Base-by-base conservation (phyloP, 2,888 invertebrate species). In the Thereva unica region DNA sequence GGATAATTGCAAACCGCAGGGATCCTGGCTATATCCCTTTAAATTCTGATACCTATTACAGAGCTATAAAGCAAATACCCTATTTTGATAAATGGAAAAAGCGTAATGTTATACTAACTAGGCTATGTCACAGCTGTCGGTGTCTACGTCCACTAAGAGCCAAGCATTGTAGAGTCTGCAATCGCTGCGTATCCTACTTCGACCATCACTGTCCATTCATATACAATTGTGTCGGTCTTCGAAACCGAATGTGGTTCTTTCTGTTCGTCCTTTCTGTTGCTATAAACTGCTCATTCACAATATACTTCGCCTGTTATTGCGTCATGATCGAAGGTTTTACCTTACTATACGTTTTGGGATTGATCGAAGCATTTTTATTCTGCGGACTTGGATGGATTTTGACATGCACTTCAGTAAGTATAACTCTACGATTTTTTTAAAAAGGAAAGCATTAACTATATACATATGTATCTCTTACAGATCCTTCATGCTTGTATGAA, bases 121-220 rank as follows among this genome's bases (percentile, higher is more conserved):
- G 93, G 63, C 82, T 96, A 3, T 96, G 96, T 75, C 95, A 96
- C 77, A 95, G 95, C 53, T 96, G 95, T 76, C 87, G 93, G 64
- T 93, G 93, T 73, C 84, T 95, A 68, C 85, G 94, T 71, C 95
- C 95, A 0, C 77, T 94, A 44, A 84, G 95, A 76, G 93, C 95
- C 5, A 95, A 95, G 78, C 95, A 96, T 78, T 96, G 96, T 75
- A 87, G 94, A 56, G 89, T 94, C 64, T 96, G 95, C 82, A 94
- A 95, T 77, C 87, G 93, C 67, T 93, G 93, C 76, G 91, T 93
- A 3, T 88, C 89, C 1, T 93, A 94, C 78, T 95, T 95, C 76
- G 95, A 96, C 78, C 95, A 96, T 80, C 95, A 96, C 78, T 96
- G 96, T 78, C 95, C 95, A 0, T 96, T 95, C 78, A 94, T 96